Base-by-base conservation (phyloP, 2,888 invertebrate genomes). In the Odontothrips loti region DNA sequence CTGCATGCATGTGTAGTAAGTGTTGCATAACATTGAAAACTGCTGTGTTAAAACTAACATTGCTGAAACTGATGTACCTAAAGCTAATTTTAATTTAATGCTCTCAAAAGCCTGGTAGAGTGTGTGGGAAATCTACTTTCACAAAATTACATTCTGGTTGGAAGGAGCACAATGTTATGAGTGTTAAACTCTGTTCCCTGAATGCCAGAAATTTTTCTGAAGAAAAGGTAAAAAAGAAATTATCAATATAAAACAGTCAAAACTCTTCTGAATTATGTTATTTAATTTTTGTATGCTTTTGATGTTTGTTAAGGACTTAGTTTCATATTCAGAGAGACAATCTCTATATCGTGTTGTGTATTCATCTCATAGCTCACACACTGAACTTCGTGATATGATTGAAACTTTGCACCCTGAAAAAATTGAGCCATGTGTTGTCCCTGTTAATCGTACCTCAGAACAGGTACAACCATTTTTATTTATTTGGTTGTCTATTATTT, bases 351-450 rank as follows among this genome's bases (percentile, higher is more conserved):
- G 27, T 1, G 12, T 75, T 11, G 68, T 75, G 2, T 75, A 75
- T 27, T 75, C 68, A 27, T 75, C 68, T 27, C 68, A 75, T 27
- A 75, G 68, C 23, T 75, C 68, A 27, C 27, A 23, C 27, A 75
- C 23, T 75, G 68, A 75, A 75, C 68, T 75, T 12, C 27, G n/a
- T 27, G 68, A 75, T 27, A 75, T 75, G 68, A 75, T 75, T 75
- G 68, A 75, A 27, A 75, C 68, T 27, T 27, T 75, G 12, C 4
- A 4, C 12, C 68, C 68, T 23, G 3, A 8, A 27, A 75, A 75
- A 75, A 75, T 75, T 75, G 68, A 11, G 23, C 68, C 68, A 0
- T 75, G 68, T 75, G 68, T 75, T 27, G 68, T 75, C 2, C 68
- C 68, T 27, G 12, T 12, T 11, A 27, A 75, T 27, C 23, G 8